phyloP scores from a whole-genome alignment of 2,888 invertebrate species.

The Saturnia pavonia region DNA sequence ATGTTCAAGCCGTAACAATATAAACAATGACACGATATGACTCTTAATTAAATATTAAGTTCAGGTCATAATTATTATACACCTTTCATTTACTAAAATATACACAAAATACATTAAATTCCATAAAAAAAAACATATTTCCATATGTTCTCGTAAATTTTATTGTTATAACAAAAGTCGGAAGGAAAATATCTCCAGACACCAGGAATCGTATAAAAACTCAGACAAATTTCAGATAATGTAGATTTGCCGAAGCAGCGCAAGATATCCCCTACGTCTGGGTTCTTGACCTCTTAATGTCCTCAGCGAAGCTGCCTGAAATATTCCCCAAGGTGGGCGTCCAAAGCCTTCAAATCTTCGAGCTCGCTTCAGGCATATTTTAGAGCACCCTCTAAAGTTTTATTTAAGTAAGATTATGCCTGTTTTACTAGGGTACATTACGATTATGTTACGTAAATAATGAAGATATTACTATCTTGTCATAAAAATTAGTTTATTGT shows the following conservation, averaged over 20 bases:
- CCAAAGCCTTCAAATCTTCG: conserved; percentile 22
- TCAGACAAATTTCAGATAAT: conserved; percentile 15
- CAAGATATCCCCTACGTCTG: conserved; percentile 39
- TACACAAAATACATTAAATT: no score
- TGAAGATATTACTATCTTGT: background rate
- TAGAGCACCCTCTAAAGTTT: conserved; percentile 15
- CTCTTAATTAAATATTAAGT: no score
- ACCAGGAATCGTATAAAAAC: conserved; percentile 18
- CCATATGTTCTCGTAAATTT: conserved; percentile 2
- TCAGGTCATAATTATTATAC: no score
- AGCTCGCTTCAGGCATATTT: conserved; percentile 20
- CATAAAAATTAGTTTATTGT: background rate
- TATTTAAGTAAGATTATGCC: conserved; percentile 14
- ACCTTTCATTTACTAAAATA: no score
- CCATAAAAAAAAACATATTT: background rate
- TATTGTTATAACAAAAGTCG: background rate
- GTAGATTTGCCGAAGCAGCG: conserved; percentile 12
- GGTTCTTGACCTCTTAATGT: conserved; percentile 48
- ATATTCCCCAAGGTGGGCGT: conserved; percentile 28
- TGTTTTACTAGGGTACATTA: background rate
- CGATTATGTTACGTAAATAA: background rate
- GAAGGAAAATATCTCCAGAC: conserved; percentile 5
- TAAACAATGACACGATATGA: no score
- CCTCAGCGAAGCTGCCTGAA: conserved; percentile 32
- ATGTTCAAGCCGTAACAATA: no score